Conservation (phyloP, 2,797 vertebrate species). For the Cheirogaleus major region DNA sequence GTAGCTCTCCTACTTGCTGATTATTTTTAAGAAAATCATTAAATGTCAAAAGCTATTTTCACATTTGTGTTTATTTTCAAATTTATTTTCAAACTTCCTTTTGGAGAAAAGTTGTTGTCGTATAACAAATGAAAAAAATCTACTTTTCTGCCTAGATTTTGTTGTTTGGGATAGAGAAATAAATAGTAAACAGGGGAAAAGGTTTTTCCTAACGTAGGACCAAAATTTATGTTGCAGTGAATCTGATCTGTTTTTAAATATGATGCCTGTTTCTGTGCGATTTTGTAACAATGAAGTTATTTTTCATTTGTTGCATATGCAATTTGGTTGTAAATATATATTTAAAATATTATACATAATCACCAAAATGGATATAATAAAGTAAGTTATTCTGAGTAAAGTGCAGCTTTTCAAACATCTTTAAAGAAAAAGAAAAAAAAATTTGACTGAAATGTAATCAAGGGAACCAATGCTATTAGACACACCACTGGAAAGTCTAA, state of each 20-base stretch:
- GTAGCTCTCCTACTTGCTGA: constrained; percentile 32
- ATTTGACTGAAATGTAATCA: constrained; percentile 42
- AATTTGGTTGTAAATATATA: background rate
- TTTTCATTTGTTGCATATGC: background rate
- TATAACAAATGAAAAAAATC: background rate
- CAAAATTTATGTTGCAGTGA: background rate
- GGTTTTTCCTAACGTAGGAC: background rate
- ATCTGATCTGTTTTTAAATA: constrained; percentile 23
- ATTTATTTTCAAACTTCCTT: background rate
- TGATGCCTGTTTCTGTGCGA: background rate
- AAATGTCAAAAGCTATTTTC: constrained; percentile 42
- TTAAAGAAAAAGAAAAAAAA: background rate
- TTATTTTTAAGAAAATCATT: background rate
- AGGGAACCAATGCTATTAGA: constrained; percentile 50
- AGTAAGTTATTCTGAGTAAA: constrained; percentile 29
- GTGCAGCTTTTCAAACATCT: background rate
- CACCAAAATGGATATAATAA: background rate
- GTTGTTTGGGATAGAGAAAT: background rate
- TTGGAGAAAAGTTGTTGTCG: background rate
- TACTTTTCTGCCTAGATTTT: background rate
- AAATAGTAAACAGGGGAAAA: background rate
- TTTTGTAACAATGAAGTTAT: background rate
- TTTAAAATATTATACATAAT: background rate
- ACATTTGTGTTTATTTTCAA: constrained; percentile 27
- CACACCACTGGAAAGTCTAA: constrained; percentile 36